Percentiles rank a stretch among this genome's conserved stretches.
These are phyloP conservation scores for Drosophila yakuba DNA, from an alignment of 1,140 invertebrate species.

Conservation along the genomic window DNA sequence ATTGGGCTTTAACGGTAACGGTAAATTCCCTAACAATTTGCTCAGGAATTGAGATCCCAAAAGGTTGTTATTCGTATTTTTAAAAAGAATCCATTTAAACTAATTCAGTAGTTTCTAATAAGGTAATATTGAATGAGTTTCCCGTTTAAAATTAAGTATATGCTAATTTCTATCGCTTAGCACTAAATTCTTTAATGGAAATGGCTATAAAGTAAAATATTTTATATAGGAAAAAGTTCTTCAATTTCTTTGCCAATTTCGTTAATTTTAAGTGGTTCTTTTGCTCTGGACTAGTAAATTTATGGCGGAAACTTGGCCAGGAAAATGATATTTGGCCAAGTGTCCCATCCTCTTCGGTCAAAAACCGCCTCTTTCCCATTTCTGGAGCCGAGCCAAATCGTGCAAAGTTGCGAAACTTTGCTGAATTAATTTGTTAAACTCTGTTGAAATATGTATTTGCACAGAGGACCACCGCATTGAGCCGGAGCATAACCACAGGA, in stretches of 20 bases:
- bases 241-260: background rate
- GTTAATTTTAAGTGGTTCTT: slow-evolving; percentile 10
- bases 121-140: too few species aligned
- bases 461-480: slow-evolving; percentile 8
- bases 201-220: background rate
- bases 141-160: background rate
- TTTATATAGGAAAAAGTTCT: background rate
- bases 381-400: slow-evolving; percentile 63
- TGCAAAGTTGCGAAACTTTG: slow-evolving; percentile 70
- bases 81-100: too few species aligned
- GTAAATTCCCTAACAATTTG: background rate
- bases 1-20: slow-evolving; percentile 19
- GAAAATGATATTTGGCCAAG: slow-evolving; percentile 42
- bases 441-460: slow-evolving; percentile 46
- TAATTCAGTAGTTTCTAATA: too few species aligned
- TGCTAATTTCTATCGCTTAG: background rate
- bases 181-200: background rate
- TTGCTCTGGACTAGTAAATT: slow-evolving; percentile 41
- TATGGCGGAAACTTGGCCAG: slow-evolving; percentile 51
- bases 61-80: too few species aligned
- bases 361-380: background rate
- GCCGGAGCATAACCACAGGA: slow-evolving; percentile 21
- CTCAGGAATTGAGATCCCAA: background rate
- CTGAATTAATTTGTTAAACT: slow-evolving; percentile 78
- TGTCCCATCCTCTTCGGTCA: slow-evolving; percentile 1